phyloP scores from a whole-genome alignment of 2,888 invertebrate genomes.

The Capitulum mitella region DNA sequence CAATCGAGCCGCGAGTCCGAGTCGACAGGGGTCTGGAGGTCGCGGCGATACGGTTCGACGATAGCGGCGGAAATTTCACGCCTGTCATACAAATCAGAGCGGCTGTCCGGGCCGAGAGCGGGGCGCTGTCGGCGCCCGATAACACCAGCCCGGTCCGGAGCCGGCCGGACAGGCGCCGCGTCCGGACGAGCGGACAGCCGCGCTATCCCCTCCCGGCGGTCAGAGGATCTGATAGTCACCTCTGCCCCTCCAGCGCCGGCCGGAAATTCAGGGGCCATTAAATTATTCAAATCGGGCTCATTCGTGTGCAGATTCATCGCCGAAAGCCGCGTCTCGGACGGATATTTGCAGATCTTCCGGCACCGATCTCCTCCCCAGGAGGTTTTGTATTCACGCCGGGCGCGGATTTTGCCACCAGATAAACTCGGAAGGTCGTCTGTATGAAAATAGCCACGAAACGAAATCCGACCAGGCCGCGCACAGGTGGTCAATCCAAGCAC shows the following conservation, averaged over 20 bases:
- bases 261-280: not conserved
- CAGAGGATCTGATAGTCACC: not conserved
- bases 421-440: not conserved
- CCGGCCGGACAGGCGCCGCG: not conserved
- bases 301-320: constrained; percentile 10
- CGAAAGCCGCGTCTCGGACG: no score
- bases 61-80: not conserved
- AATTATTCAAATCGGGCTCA: constrained; percentile 9
- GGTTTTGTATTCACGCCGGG: not conserved
- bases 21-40: not conserved
- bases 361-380: not conserved
- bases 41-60: not conserved
- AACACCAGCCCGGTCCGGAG: no score
- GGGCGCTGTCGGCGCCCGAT: no score
- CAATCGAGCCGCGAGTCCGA: no score
- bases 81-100: not conserved
- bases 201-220: no score
- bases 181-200: no score
- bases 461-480: no score
- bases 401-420: not conserved
- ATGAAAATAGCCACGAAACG: not conserved
- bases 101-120: not conserved
- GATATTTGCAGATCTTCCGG: not conserved
- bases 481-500: no score
- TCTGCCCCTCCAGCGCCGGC: not conserved